Evolutionary conservation across 2,888 invertebrate genomes (phyloP).

Genomic region (Lochmaea crataegi): DNA sequence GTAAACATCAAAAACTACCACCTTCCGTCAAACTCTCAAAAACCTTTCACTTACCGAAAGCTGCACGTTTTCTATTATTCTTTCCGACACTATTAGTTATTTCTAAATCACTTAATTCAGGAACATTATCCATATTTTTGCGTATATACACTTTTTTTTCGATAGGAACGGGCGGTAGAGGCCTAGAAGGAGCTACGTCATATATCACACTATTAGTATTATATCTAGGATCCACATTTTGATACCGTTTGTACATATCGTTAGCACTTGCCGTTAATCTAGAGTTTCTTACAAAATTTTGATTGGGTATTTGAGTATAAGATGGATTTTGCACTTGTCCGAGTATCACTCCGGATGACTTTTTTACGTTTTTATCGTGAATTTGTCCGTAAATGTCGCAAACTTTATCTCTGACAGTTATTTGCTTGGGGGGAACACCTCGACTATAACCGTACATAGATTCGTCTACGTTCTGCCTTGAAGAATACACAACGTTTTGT

Average conservation of each 20-base stretch:
- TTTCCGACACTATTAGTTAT: constrained; percentile 69
- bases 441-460: constrained; percentile 50
- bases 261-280: constrained; percentile 63
- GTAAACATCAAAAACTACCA: background rate
- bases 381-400: constrained; percentile 65
- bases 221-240: constrained; percentile 40
- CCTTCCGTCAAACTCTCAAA: constrained; percentile 51
- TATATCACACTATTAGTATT: constrained; percentile 36
- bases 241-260: constrained; percentile 59
- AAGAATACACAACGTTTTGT: constrained; percentile 47
- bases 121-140: constrained; percentile 69
- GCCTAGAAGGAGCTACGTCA: constrained; percentile 53
- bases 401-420: constrained; percentile 61
- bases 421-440: constrained; percentile 42
- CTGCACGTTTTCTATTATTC: constrained; percentile 54
- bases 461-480: constrained; percentile 50
- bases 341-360: constrained; percentile 60
- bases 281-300: constrained; percentile 61
- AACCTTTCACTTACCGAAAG: constrained; percentile 56
- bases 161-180: constrained; percentile 64
- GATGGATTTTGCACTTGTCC: constrained; percentile 57
- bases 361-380: constrained; percentile 56
- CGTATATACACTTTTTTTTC: constrained; percentile 45
- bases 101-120: constrained; percentile 79
- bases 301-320: constrained; percentile 46